Evolutionary conservation across 2,888 invertebrate genomes (phyloP).

Genomic region (Leptogaster cylindrica): DNA sequence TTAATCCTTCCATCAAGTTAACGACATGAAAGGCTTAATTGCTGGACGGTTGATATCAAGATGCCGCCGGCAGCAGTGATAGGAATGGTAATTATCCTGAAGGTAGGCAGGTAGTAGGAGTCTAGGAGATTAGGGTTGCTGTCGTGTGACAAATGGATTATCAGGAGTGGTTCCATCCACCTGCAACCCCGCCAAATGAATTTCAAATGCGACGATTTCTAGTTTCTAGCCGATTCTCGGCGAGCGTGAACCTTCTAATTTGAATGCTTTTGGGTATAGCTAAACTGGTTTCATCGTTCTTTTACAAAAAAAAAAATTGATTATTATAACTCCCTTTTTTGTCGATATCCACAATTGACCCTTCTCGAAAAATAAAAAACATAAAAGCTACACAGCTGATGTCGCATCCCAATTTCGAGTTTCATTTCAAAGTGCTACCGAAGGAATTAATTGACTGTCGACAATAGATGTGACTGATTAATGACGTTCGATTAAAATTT

Average conservation of each 20-base stretch:
- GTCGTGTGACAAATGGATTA: constrained; percentile 5
- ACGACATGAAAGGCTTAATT: constrained; percentile 29
- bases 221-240: constrained; percentile 7
- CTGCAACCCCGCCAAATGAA: neutral
- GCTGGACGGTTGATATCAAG: neutral
- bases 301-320: no score
- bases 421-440: constrained; percentile 15
- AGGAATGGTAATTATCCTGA: neutral
- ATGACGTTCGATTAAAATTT: constrained; percentile 14
- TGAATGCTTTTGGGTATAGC: neutral
- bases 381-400: neutral
- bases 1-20: constrained; percentile 7
- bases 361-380: no score
- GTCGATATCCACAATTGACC: no score
- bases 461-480: constrained; percentile 33
- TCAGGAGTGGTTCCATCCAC: neutral
- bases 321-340: no score
- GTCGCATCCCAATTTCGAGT: neutral
- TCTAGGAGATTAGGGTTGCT: neutral
- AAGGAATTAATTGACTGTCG: constrained; percentile 18
- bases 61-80: neutral
- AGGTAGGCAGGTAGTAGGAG: neutral
- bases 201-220: neutral
- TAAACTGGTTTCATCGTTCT: constrained; percentile 13
- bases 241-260: no score